Percentiles rank a stretch among this genome's conserved stretches.
Evolutionary conservation across 2,113 vertebrate species (phyloP).

Genomic region (Dendrocopos noguchii): DNA sequence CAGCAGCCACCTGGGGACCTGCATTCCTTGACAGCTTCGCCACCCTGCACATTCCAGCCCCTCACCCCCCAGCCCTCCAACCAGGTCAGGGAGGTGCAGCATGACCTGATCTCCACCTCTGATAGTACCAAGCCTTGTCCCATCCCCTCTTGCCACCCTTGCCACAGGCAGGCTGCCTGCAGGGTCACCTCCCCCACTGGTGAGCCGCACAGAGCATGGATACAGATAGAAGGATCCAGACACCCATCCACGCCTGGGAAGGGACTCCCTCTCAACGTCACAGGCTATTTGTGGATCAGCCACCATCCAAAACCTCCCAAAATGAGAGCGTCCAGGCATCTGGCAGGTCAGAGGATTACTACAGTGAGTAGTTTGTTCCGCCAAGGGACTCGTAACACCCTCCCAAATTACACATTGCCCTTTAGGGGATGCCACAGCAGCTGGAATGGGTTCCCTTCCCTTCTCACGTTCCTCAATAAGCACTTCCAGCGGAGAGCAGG

Average conservation of each 20-base stretch:
- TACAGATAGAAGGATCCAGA: not conserved
- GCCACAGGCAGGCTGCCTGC: not conserved
- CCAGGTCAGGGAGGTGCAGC: slow-evolving; percentile 21
- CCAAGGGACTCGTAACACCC: slow-evolving; percentile 25
- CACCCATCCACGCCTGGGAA: not conserved
- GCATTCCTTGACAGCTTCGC: slow-evolving; percentile 33
- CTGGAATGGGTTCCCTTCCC: slow-evolving; percentile 39
- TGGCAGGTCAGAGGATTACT: slow-evolving; percentile 40
- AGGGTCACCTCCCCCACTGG: not conserved
- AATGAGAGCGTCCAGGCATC: not conserved
- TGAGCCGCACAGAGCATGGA: not conserved
- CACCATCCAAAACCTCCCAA: slow-evolving; percentile 31
- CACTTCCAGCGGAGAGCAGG: slow-evolving; percentile 12
- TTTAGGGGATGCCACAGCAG: slow-evolving; percentile 39
- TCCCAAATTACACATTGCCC: slow-evolving; percentile 54
- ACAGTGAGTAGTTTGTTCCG: slow-evolving; percentile 19
- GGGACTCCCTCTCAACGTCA: not conserved
- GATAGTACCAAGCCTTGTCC: slow-evolving; percentile 22
- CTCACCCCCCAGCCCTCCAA: not conserved
- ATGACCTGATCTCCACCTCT: slow-evolving; percentile 63
- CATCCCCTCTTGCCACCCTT: not conserved
- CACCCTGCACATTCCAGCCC: slow-evolving; percentile 15
- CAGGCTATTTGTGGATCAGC: not conserved
- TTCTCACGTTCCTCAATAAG: slow-evolving; percentile 54
- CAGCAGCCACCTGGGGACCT: slow-evolving; percentile 26